phyloP scores from a whole-genome alignment of 2,797 vertebrate species.

The Cryptoblepharus egeriae region DNA sequence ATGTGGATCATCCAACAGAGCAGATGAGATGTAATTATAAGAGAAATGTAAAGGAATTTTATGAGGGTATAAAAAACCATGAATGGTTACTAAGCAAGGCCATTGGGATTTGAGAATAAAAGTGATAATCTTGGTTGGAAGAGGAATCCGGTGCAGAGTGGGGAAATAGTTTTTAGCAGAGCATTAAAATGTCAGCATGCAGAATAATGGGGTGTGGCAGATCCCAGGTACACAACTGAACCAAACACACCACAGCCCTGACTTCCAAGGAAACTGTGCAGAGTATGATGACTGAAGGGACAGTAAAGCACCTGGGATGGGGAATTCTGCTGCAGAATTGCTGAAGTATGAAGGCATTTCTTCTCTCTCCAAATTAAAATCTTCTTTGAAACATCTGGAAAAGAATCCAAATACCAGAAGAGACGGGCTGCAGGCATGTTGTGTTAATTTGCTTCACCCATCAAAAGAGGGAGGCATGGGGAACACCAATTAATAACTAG shows the following conservation, averaged over 20 bases:
- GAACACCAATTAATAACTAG: too few relatives aligned
- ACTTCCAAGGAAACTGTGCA: neutral
- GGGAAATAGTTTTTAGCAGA: neutral
- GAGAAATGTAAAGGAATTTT: slow-evolving; percentile 23
- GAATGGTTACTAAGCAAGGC: slow-evolving; percentile 13
- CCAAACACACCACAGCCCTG: neutral
- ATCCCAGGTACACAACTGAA: neutral
- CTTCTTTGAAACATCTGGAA: slow-evolving; percentile 6
- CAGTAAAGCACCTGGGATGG: slow-evolving; percentile 9
- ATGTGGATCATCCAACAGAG: slow-evolving; percentile 25
- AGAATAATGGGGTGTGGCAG: neutral
- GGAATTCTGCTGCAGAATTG: neutral
- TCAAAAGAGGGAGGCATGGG: neutral
- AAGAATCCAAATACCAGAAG: neutral
- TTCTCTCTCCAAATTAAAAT: neutral
- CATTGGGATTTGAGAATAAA: slow-evolving; percentile 9
- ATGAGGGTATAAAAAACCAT: slow-evolving; percentile 12
- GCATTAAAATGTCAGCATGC: slow-evolving; percentile 3
- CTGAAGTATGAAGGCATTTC: neutral
- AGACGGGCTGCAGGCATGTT: neutral
- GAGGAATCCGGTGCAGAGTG: neutral
- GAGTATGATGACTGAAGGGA: neutral
- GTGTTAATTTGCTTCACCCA: neutral
- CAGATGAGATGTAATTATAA: slow-evolving; percentile 22
- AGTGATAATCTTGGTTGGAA: neutral